These are phyloP conservation scores for Ricordea florida DNA, from an alignment of 92 coral and sea anemone genomes.

Conservation along the genomic window DNA sequence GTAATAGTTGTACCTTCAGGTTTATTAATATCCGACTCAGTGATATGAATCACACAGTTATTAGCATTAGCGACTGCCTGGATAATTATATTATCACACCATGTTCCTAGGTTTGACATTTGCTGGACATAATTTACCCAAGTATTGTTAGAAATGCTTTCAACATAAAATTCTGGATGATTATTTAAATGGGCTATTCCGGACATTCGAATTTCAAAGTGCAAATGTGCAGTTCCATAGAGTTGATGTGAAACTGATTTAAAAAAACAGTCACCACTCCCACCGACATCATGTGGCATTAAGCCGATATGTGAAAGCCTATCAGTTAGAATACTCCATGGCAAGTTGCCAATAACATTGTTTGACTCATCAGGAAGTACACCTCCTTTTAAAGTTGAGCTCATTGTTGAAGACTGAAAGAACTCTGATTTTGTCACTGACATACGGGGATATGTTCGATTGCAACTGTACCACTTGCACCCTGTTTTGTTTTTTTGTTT, in stretches of 20 bases:
- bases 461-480: too few relatives aligned
- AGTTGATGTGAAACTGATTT: constrained; percentile 67
- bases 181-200: constrained; percentile 29
- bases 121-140: constrained; percentile 50
- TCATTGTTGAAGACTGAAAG: too few relatives aligned
- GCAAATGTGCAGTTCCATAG: constrained; percentile 54
- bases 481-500: too few relatives aligned
- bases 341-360: neutral
- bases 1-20: constrained; percentile 15
- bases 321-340: constrained; percentile 41
- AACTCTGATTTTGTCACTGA: too few relatives aligned
- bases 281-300: constrained; percentile 64
- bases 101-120: constrained; percentile 56
- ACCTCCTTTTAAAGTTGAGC: constrained; percentile 38
- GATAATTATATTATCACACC: constrained; percentile 55
- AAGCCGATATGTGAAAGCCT: constrained; percentile 51
- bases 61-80: constrained; percentile 59
- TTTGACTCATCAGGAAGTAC: constrained; percentile 25
- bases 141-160: constrained; percentile 45
- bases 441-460: too few relatives aligned
- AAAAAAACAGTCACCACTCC: constrained; percentile 69
- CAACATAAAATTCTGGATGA: constrained; percentile 54
- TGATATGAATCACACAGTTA: constrained; percentile 51
- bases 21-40: constrained; percentile 27
- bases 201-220: constrained; percentile 51